Evolutionary conservation across 2,797 vertebrate genomes (phyloP), one percentile per base, ranked within the genome.

Genomic region (Falco peregrinus): DNA sequence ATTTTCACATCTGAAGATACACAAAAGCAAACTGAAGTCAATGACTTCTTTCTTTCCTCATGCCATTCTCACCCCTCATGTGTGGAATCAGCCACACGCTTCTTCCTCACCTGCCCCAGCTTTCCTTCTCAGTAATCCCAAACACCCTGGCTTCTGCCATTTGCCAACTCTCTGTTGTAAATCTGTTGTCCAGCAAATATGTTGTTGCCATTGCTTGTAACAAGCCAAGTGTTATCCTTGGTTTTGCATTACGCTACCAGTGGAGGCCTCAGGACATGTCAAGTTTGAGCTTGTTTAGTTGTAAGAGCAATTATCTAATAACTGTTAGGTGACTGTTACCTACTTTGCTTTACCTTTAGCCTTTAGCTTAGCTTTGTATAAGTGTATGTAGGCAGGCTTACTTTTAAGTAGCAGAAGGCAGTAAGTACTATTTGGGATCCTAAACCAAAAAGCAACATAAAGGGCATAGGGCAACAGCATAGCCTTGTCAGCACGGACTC

Each of bases 191-290:
- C n/a, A 16, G 17, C 20, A 68, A 59, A 84, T 12, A 24, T 0
- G 2, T 18, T 24, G 39, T 24, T 71, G 39, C 13, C 8, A 0
- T 22, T 84, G 35, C 50, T 50, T 68, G 41, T 24, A 50, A 37
- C 16, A 39, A 20, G 8, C 14, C 43, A 35, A 39, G 22, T 0
- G 1, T 43, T 43, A 47, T 17, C 33, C 48, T 39, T 71, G 48
- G 8, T 16, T 68, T 70, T 63, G 45, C 28, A 4, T 48, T 50
- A 22, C 4, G 3, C 5, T 65, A 7, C 29, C 19, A 28, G 22
- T 1, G 1, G 8, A 56, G 8, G 22, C 82, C 57, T 79, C 9
- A 2, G 41, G 57, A 56, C 0, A 0, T 14, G 19, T 67, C 73
- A n/a, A n/a, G 26, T 7, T 56, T 16, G 21, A 67, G 31, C 13